phyloP scores from a whole-genome alignment of 1,140 invertebrate species.

The Diabrotica virgifera region DNA sequence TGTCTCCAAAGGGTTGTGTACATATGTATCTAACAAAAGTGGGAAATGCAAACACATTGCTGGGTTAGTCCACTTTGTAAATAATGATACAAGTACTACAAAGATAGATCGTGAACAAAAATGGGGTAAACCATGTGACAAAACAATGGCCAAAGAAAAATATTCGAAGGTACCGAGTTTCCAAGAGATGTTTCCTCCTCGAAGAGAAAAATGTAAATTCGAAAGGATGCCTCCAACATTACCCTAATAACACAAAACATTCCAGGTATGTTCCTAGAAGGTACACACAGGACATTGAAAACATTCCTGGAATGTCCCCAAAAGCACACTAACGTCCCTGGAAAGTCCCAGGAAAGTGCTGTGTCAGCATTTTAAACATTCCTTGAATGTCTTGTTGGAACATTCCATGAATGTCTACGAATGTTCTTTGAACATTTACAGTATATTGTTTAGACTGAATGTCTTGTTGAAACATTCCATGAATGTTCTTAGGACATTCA shows the following conservation, averaged over 20 bases:
- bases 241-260: too few species aligned
- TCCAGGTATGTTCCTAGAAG: too few species aligned
- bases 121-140: slow-evolving; percentile 26
- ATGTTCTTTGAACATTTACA: too few species aligned
- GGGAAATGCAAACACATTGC: slow-evolving; percentile 31
- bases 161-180: neutral
- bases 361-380: neutral
- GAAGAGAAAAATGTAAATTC: too few species aligned
- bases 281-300: too few species aligned
- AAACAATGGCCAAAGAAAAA: neutral
- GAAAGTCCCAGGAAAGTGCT: neutral
- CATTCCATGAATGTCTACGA: too few species aligned
- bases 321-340: neutral
- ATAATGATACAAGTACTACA: slow-evolving; percentile 26
- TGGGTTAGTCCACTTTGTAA: slow-evolving; percentile 29
- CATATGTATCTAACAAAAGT: slow-evolving; percentile 24
- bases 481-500: too few species aligned
- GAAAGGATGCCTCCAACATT: too few species aligned
- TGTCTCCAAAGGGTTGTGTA: too few species aligned
- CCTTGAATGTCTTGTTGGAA: neutral
- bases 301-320: too few species aligned
- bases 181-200: neutral
- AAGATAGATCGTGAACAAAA: slow-evolving; percentile 30
- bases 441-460: too few species aligned
- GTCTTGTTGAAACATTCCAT: too few species aligned